phyloP scores from a whole-genome alignment of 2,113 vertebrate genomes.

The Thamnophis sirtalis region DNA sequence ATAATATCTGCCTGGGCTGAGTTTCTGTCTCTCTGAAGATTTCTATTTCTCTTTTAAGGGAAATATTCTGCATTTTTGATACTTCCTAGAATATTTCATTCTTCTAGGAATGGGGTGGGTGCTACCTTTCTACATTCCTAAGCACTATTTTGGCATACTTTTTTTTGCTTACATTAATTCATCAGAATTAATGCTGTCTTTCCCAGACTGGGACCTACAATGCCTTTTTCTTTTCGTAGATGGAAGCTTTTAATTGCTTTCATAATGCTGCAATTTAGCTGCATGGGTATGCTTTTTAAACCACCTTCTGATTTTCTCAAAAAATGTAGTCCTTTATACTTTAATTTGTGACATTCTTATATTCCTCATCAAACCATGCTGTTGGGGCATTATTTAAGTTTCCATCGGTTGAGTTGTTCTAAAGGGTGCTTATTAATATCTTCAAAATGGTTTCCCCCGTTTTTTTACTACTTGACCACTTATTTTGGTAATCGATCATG shows the following conservation, averaged over 20 bases:
- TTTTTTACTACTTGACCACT: neutral
- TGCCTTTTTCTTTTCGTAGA: neutral
- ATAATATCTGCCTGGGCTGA: too few species aligned
- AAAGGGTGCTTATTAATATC: neutral
- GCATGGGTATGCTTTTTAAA: neutral
- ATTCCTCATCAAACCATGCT: neutral
- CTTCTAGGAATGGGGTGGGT: too few species aligned
- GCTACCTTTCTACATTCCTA: neutral
- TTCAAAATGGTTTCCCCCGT: neutral
- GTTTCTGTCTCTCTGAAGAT: too few species aligned
- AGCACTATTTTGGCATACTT: neutral
- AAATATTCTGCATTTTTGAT: too few species aligned
- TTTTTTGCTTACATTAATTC: neutral
- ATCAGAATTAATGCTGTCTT: neutral
- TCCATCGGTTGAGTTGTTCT: neutral
- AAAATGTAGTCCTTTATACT: neutral
- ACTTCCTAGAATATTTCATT: too few species aligned
- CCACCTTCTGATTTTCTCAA: neutral
- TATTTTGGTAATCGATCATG: neutral
- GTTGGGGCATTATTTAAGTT: neutral
- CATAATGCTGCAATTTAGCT: constrained; percentile 1
- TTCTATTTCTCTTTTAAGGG: too few species aligned
- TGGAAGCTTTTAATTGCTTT: constrained; percentile 5
- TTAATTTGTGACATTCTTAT: neutral
- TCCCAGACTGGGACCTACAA: neutral